Evolutionary conservation across 2,113 vertebrate genomes (phyloP).

Genomic region (Neomonachus schauinslandi): DNA sequence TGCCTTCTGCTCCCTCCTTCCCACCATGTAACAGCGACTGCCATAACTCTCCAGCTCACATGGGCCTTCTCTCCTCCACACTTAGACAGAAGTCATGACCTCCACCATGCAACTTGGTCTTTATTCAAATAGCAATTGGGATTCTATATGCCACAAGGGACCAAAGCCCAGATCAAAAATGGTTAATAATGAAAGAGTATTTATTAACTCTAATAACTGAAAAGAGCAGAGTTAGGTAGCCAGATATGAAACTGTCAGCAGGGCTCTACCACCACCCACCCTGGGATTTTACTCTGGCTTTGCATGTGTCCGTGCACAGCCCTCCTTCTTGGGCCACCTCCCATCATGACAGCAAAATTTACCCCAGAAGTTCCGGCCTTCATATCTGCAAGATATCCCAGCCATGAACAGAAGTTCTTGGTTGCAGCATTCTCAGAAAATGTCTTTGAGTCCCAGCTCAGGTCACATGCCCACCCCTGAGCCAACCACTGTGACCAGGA

Average conservation of each 20-base stretch:
- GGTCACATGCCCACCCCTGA: neutral
- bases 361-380: neutral
- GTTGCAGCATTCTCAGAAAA: neutral
- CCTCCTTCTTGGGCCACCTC: neutral
- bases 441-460: neutral
- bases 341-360: neutral
- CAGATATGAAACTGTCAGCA: neutral
- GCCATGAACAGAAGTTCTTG: neutral
- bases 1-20: neutral
- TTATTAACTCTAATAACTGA: neutral
- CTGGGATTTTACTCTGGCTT: neutral
- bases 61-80: neutral
- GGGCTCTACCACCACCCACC: neutral
- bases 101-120: neutral
- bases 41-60: neutral
- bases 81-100: neutral
- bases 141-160: neutral
- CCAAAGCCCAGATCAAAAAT: neutral
- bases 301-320: neutral
- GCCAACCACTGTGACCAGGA: neutral
- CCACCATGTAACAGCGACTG: neutral
- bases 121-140: neutral
- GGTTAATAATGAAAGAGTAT: neutral
- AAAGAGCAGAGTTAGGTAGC: neutral
- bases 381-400: neutral